Evolutionary conservation across 2,888 invertebrate genomes (phyloP).

Genomic region (Reticulitermes lucifugus): DNA sequence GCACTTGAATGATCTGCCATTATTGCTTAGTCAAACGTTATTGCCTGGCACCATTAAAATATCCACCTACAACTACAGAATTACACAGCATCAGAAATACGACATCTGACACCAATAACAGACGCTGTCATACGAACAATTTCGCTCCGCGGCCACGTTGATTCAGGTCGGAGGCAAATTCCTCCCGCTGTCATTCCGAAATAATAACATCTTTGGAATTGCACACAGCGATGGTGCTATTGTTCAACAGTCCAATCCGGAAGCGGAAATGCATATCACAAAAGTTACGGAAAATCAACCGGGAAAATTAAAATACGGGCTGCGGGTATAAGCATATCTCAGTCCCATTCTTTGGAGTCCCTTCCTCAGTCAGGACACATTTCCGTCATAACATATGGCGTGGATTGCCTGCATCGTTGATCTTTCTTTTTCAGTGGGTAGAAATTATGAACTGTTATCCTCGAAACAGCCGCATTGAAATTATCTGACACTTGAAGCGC

Average conservation of each 20-base stretch:
- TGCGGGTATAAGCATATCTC: too few species aligned
- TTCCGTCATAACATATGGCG: too few species aligned
- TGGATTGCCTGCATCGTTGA: too few species aligned
- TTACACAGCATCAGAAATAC: not conserved
- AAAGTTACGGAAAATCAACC: not conserved
- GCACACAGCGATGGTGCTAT: not conserved
- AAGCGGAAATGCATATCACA: not conserved
- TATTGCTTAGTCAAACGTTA: conserved; percentile 31
- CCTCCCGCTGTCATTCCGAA: conserved; percentile 7
- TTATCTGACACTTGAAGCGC: too few species aligned
- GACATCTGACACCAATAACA: not conserved
- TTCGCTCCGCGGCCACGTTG: conserved; percentile 32
- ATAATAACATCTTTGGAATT: not conserved
- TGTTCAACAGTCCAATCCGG: not conserved
- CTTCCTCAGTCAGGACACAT: too few species aligned
- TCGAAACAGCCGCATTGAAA: too few species aligned
- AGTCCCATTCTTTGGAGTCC: too few species aligned
- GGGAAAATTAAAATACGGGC: not conserved
- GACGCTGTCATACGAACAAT: conserved; percentile 25
- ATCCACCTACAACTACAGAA: not conserved
- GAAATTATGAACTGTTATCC: too few species aligned
- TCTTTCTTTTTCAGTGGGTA: too few species aligned
- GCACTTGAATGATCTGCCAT: conserved; percentile 42
- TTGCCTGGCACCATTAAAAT: conserved; percentile 32
- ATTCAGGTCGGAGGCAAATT: not conserved